phyloP scores from a whole-genome alignment of 2,113 vertebrate genomes.

The Cinclus mexicanus region DNA sequence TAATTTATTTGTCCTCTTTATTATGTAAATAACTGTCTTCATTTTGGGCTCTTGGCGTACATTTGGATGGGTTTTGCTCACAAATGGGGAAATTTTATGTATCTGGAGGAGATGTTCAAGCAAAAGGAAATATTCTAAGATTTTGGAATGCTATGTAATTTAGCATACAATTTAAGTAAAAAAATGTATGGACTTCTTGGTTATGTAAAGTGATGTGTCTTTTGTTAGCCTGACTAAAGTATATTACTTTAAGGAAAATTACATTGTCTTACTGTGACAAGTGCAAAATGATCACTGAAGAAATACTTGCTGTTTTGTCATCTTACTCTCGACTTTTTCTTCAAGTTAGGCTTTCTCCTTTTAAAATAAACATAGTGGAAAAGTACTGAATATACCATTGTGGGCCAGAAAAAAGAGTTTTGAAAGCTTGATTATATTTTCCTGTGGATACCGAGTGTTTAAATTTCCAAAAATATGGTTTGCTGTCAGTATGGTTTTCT shows the following conservation, averaged over 20 bases:
- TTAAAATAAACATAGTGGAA: conserved; percentile 47
- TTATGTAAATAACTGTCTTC: neutral
- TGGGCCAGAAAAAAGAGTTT: conserved; percentile 61
- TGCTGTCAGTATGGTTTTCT: conserved; percentile 64
- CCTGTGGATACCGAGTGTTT: conserved; percentile 69
- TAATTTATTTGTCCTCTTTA: neutral
- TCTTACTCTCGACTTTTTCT: conserved; percentile 16
- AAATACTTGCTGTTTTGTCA: neutral
- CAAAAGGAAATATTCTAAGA: neutral
- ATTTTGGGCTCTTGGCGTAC: neutral
- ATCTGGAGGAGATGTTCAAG: neutral
- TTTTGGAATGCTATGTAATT: neutral
- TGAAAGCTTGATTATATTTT: conserved; percentile 69
- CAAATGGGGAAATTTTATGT: neutral
- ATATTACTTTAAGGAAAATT: neutral
- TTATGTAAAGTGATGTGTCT: neutral
- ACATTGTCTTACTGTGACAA: neutral
- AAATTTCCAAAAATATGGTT: conserved; percentile 71
- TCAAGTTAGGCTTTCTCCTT: conserved; percentile 6
- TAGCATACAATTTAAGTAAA: neutral
- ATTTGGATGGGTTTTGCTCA: neutral
- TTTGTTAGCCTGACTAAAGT: neutral
- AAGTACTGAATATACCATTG: conserved; percentile 69
- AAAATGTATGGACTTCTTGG: neutral
- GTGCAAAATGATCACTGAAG: neutral